Evolutionary conservation across 1,140 invertebrate species (phyloP).

Genomic region (Neodiprion virginianus): DNA sequence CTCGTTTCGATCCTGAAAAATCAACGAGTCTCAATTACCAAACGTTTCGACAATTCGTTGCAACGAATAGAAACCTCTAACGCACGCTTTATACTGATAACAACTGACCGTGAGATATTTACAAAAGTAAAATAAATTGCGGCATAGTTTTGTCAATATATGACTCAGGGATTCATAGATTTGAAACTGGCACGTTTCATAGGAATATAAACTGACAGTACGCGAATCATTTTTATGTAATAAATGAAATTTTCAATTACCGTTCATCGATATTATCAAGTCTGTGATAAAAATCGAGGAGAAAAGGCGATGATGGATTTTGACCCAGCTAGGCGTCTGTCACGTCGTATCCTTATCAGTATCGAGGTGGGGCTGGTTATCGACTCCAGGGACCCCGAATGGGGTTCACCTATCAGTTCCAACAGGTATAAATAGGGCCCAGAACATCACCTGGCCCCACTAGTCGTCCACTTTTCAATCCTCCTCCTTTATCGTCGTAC

Average conservation of each 20-base stretch:
- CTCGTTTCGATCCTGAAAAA: too few species aligned
- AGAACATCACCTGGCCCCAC: conserved; percentile 38
- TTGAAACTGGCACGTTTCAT: too few species aligned
- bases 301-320: background rate
- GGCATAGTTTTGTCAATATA: too few species aligned
- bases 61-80: too few species aligned
- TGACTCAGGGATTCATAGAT: too few species aligned
- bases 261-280: background rate
- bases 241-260: background rate
- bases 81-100: too few species aligned
- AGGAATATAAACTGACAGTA: too few species aligned
- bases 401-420: conserved; percentile 53
- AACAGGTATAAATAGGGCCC: conserved; percentile 54
- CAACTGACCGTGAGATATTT: too few species aligned
- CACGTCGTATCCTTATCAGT: conserved; percentile 51
- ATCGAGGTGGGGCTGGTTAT: conserved; percentile 54
- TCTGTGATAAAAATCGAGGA: background rate
- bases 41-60: too few species aligned
- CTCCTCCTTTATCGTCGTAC: conserved; percentile 4
- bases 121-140: too few species aligned
- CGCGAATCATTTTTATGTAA: too few species aligned
- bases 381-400: conserved; percentile 49
- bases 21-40: too few species aligned
- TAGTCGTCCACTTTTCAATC: conserved; percentile 37
- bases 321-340: conserved; percentile 33